Conservation (phyloP, 2,888 invertebrate genomes). For the Cephus sareptanus region DNA sequence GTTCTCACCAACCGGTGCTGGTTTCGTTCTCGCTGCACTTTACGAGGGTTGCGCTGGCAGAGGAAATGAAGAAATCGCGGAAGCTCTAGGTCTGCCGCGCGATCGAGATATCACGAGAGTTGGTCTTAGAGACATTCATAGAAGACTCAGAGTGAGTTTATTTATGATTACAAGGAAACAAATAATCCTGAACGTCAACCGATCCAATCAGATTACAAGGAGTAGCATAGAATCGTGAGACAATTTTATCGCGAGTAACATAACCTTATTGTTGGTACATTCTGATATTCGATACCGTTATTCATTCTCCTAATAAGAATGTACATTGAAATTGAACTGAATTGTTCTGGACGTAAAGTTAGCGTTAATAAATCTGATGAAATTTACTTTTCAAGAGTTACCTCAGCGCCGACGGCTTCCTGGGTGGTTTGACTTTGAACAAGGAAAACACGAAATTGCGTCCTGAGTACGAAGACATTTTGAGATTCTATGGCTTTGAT, state of each 20-base stretch:
- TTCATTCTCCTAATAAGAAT: background rate
- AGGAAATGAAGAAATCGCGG: slow-evolving; percentile 78
- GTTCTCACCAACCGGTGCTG: slow-evolving; percentile 85
- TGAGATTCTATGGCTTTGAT: slow-evolving; percentile 86
- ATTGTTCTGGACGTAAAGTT: background rate
- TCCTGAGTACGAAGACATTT: slow-evolving; percentile 77
- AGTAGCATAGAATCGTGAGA: background rate
- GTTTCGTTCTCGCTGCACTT: slow-evolving; percentile 82
- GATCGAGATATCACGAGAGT: slow-evolving; percentile 80
- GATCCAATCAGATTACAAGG: background rate
- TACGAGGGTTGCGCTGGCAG: slow-evolving; percentile 83
- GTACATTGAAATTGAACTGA: background rate
- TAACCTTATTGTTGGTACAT: background rate
- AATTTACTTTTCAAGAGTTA: slow-evolving; percentile 74
- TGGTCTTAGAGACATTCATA: slow-evolving; percentile 85
- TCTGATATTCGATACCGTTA: background rate
- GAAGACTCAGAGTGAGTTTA: slow-evolving; percentile 79
- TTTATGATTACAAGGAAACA: background rate
- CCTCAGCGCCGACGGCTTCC: slow-evolving; percentile 84
- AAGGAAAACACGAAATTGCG: slow-evolving; percentile 82
- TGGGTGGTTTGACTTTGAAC: slow-evolving; percentile 83
- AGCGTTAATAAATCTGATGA: background rate
- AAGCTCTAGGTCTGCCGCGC: slow-evolving; percentile 77
- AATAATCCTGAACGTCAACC: background rate
- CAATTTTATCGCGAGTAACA: background rate